A percentile compares a stretch with the other conserved stretches of the same genome.
phyloP scores from a whole-genome alignment of 2,797 vertebrate species.

The Cryptoprocta ferox region DNA sequence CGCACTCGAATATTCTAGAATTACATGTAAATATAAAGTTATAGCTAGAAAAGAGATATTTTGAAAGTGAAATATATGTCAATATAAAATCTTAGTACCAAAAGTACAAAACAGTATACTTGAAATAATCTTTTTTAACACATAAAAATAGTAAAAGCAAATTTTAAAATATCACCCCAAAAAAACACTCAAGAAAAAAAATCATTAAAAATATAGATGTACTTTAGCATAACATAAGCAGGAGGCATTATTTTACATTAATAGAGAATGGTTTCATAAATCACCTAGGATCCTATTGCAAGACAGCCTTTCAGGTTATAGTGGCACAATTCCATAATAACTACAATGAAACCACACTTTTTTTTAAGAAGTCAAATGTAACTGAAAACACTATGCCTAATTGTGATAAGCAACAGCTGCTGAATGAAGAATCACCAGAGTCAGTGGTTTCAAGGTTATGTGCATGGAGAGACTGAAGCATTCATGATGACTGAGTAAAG shows the following conservation, averaged over 20 bases:
- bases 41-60: neutral
- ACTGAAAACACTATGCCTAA: neutral
- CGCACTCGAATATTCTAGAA: slow-evolving; percentile 96
- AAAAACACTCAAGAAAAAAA: slow-evolving; percentile 36
- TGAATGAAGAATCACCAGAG: neutral
- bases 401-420: neutral
- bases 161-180: neutral
- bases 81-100: neutral
- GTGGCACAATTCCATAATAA: neutral
- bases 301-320: neutral
- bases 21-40: slow-evolving; percentile 63
- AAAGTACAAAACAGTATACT: neutral
- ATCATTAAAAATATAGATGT: neutral
- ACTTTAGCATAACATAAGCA: neutral
- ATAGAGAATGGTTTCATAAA: neutral
- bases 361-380: neutral
- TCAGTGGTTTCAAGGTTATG: neutral
- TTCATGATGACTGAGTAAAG: neutral
- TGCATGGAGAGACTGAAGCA: neutral
- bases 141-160: neutral
- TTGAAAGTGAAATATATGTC: neutral
- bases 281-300: neutral
- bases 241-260: neutral
- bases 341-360: neutral
- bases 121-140: neutral